These are phyloP conservation scores for Ptychoptera albimana DNA, from an alignment of 2,888 invertebrate species.

Conservation along the genomic window DNA sequence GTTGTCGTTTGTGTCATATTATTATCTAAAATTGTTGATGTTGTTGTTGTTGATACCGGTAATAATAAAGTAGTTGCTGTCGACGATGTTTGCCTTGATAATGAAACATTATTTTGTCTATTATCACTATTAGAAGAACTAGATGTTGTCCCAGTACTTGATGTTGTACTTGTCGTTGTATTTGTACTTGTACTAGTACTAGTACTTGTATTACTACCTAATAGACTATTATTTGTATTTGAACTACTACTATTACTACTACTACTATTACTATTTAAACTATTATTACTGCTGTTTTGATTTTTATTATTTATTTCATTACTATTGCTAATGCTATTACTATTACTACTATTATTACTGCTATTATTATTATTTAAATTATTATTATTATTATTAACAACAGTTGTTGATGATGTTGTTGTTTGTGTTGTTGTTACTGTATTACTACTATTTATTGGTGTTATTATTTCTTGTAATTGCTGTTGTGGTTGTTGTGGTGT, in stretches of 20 bases:
- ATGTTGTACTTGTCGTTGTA: slow-evolving; percentile 15
- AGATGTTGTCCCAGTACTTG: slow-evolving; percentile 5
- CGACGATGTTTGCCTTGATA: neutral
- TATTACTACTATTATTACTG: neutral
- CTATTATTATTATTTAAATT: neutral
- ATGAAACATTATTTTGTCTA: slow-evolving; percentile 9
- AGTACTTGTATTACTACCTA: slow-evolving; percentile 15
- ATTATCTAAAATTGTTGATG: slow-evolving; percentile 3
- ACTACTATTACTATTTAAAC: neutral
- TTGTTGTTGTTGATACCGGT: slow-evolving; percentile 9
- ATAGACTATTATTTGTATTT: slow-evolving; percentile 8
- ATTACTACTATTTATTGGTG: slow-evolving; percentile 7
- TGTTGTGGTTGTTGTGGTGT: slow-evolving; percentile 4
- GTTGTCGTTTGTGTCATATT: too few relatives aligned
- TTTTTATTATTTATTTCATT: slow-evolving; percentile 8
- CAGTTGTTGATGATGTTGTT: too few relatives aligned
- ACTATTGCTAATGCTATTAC: slow-evolving; percentile 7
- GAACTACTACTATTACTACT: slow-evolving; percentile 5
- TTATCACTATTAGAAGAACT: slow-evolving; percentile 9
- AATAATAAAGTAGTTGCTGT: neutral
- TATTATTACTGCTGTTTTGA: slow-evolving; percentile 9
- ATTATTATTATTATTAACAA: slow-evolving; percentile 1
- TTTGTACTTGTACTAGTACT: slow-evolving; percentile 8
- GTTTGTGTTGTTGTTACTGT: slow-evolving; percentile 5
- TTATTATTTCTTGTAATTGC: neutral